These are phyloP conservation scores for Trichoplusia ni DNA, from an alignment of 1,140 invertebrate species.

Conservation along the genomic window DNA sequence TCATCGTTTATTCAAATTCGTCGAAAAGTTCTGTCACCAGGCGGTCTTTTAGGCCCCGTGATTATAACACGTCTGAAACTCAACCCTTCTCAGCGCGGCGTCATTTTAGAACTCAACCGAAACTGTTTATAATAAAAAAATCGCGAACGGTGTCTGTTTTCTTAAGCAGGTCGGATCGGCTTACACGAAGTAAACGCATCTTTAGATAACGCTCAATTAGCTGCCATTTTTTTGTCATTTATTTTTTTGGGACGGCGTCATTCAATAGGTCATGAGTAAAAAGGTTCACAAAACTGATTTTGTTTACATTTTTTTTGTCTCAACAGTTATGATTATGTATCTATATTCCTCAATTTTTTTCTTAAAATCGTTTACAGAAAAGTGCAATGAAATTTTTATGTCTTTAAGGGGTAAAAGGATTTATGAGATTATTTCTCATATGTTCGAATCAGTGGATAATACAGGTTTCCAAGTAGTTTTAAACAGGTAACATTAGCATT, in stretches of 20 bases:
- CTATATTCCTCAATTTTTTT: neutral
- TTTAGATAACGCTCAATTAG: conserved; percentile 61
- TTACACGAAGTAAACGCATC: conserved; percentile 51
- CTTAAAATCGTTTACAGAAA: neutral
- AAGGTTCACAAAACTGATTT: neutral
- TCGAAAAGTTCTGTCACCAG: conserved; percentile 7
- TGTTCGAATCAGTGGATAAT: neutral
- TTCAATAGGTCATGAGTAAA: too few species aligned
- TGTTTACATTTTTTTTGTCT: neutral
- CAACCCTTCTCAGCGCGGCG: conserved; percentile 48
- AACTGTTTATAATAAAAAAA: conserved; percentile 63
- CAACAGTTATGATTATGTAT: neutral
- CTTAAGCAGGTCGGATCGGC: conserved; percentile 48
- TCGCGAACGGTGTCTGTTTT: conserved; percentile 54
- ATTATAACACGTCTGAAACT: conserved; percentile 53
- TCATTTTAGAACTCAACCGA: conserved; percentile 50
- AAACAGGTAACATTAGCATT: neutral
- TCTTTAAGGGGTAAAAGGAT: too few species aligned
- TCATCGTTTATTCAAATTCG: too few species aligned
- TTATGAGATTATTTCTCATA: too few species aligned
- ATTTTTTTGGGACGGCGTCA: conserved; percentile 41
- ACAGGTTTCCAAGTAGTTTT: neutral
- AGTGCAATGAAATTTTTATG: neutral
- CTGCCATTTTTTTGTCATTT: conserved; percentile 36
- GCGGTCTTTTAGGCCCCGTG: conserved; percentile 7